These are phyloP conservation scores for Pseudobourletiella spinata DNA, from an alignment of 1,140 invertebrate species.

Conservation along the genomic window DNA sequence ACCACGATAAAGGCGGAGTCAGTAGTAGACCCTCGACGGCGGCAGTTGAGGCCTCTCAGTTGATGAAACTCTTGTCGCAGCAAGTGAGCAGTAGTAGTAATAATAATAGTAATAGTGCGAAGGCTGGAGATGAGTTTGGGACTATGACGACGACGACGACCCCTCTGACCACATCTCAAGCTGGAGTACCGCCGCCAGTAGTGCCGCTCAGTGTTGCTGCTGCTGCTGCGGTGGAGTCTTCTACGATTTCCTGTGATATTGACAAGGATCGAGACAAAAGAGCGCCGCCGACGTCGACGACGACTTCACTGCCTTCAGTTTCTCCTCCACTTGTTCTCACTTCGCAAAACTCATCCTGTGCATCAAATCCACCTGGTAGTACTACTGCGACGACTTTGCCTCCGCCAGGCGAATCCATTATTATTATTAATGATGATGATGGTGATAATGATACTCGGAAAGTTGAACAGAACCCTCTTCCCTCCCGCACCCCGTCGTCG, in stretches of 20 bases:
- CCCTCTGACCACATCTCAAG: too few species aligned
- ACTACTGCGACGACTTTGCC: too few species aligned
- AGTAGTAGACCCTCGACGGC: background rate
- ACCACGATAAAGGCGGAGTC: background rate
- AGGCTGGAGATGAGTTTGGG: too few species aligned
- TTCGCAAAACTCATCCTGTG: too few species aligned
- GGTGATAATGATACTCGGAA: too few species aligned
- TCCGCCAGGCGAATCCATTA: too few species aligned
- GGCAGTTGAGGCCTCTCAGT: conserved; percentile 1
- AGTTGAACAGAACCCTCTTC: too few species aligned
- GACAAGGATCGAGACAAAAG: conserved; percentile 11
- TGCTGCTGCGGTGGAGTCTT: background rate
- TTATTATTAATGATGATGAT: too few species aligned
- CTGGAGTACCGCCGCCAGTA: background rate
- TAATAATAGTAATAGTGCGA: too few species aligned
- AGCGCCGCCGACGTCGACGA: background rate
- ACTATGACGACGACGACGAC: too few species aligned
- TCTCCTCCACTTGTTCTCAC: background rate
- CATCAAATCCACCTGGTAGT: too few species aligned
- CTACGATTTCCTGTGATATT: conserved; percentile 15
- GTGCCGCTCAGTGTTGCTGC: background rate
- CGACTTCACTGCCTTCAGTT: background rate
- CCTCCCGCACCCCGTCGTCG: too few species aligned
- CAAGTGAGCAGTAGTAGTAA: background rate
- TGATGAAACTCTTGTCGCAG: conserved; percentile 20